Evolutionary conservation across 1,140 invertebrate genomes (phyloP).

Genomic region (Trissolcus basalis): DNA sequence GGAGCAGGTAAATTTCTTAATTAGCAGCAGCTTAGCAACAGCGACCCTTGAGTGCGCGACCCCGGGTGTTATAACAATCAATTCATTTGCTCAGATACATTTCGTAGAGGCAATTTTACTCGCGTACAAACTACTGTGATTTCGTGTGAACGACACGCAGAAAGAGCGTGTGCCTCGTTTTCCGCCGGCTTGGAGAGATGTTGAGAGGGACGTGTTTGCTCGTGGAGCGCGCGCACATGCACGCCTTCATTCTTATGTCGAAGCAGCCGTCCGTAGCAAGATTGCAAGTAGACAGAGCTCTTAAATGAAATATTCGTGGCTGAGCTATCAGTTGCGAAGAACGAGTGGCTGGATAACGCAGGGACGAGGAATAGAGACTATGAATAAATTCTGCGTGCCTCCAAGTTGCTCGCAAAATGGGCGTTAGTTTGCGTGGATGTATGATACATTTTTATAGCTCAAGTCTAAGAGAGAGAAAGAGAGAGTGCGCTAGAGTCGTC

Average conservation of each 20-base stretch:
- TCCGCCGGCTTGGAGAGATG: constrained; percentile 1
- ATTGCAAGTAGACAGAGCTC: constrained; percentile 21
- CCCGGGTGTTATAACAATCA: constrained; percentile 67
- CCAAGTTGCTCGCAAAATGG: too few species aligned
- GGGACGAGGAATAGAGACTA: constrained; percentile 5
- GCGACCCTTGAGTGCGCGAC: constrained; percentile 7
- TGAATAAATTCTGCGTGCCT: constrained; percentile 17
- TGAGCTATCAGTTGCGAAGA: constrained; percentile 15
- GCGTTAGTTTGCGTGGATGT: too few species aligned
- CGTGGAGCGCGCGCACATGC: constrained; percentile 8
- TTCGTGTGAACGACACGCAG: constrained; percentile 2
- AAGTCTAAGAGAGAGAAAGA: too few species aligned
- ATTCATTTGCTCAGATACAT: constrained; percentile 73
- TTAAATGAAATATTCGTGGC: constrained; percentile 19
- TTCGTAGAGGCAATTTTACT: constrained; percentile 62
- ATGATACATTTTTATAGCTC: too few species aligned
- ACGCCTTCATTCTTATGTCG: constrained; percentile 3
- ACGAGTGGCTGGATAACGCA: constrained; percentile 7
- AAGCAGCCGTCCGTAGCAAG: constrained; percentile 3
- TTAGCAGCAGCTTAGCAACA: constrained; percentile 26
- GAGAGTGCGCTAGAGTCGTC: too few species aligned
- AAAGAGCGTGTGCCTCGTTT: constrained; percentile 14
- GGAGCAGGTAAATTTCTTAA: constrained; percentile 1
- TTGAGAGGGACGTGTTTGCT: constrained; percentile 9
- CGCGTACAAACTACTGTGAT: constrained; percentile 4